A percentile compares a stretch with the other conserved stretches of the same genome.
phyloP scores from a whole-genome alignment of 30 jellyfish, hydroid and myxozoan species.

The Hydractinia echinata region DNA sequence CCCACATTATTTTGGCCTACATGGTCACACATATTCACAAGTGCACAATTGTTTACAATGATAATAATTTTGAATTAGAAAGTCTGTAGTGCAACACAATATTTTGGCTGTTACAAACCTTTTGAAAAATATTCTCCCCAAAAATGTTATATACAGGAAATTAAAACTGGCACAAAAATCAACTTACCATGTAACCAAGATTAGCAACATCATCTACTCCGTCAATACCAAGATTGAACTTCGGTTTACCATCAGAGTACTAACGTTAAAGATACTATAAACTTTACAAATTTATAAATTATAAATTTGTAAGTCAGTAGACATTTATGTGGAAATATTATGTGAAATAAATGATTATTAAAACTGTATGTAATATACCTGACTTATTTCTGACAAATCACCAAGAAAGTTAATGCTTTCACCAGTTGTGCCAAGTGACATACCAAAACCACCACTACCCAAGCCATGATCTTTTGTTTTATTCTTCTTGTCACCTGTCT shows the following conservation, averaged over 20 bases:
- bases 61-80: too few species aligned
- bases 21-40: too few species aligned
- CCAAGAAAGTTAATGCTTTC: constrained; percentile 68
- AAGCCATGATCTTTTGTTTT: neutral
- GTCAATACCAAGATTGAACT: constrained; percentile 66
- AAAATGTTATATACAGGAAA: too few species aligned
- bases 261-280: constrained; percentile 10
- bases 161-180: too few species aligned
- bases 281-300: neutral
- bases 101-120: too few species aligned
- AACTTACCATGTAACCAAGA: constrained; percentile 58
- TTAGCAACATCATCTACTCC: constrained; percentile 71
- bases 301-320: neutral
- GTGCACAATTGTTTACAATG: too few species aligned
- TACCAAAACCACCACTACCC: neutral
- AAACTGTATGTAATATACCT: constrained; percentile 21
- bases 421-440: constrained; percentile 54
- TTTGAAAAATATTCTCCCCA: too few species aligned
- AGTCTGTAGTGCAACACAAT: too few species aligned
- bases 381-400: constrained; percentile 69
- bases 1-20: too few species aligned
- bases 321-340: too few species aligned
- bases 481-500: neutral
- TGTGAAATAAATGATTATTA: neutral
- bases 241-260: constrained; percentile 95